A percentile compares a stretch with the other conserved stretches of the same genome.
phyloP scores from a whole-genome alignment of 2,797 vertebrate species.

The Pelobates cultripes region DNA sequence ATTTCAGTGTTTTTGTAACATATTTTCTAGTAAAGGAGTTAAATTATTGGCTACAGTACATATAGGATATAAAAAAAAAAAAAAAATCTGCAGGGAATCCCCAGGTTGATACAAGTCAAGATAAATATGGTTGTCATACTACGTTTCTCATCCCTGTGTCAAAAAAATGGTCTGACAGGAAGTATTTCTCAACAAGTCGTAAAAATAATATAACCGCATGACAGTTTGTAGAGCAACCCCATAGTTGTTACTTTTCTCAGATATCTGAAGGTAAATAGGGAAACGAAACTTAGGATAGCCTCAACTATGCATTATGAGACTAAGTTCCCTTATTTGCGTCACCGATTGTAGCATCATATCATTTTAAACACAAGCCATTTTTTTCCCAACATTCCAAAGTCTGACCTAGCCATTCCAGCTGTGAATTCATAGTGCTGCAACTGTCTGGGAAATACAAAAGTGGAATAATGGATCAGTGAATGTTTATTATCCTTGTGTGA shows the following conservation, averaged over 20 bases:
- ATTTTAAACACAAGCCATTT: slow-evolving; percentile 43
- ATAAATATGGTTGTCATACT: slow-evolving; percentile 26
- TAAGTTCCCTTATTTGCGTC: slow-evolving; percentile 48
- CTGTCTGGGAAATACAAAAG: slow-evolving; percentile 30
- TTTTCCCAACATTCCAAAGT: slow-evolving; percentile 50
- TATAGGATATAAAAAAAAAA: not conserved
- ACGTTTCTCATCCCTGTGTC: slow-evolving; percentile 48
- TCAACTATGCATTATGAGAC: slow-evolving; percentile 38
- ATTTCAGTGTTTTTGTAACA: too few relatives aligned
- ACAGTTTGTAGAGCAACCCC: slow-evolving; percentile 52
- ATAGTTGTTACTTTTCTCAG: slow-evolving; percentile 66
- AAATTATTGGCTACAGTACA: too few relatives aligned
- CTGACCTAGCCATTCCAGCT: slow-evolving; percentile 28
- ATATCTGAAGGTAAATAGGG: slow-evolving; percentile 62
- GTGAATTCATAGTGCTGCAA: slow-evolving; percentile 16
- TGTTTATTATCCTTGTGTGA: not conserved
- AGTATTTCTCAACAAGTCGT: slow-evolving; percentile 60
- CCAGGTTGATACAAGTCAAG: slow-evolving; percentile 18
- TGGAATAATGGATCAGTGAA: not conserved
- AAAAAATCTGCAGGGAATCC: slow-evolving; percentile 26
- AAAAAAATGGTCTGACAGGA: slow-evolving; percentile 58
- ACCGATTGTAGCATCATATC: slow-evolving; percentile 15
- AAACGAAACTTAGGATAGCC: slow-evolving; percentile 56
- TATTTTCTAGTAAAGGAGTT: too few relatives aligned
- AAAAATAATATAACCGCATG: slow-evolving; percentile 48